phyloP scores from a whole-genome alignment of 2,113 vertebrate genomes.

The Bagarius yarrelli region DNA sequence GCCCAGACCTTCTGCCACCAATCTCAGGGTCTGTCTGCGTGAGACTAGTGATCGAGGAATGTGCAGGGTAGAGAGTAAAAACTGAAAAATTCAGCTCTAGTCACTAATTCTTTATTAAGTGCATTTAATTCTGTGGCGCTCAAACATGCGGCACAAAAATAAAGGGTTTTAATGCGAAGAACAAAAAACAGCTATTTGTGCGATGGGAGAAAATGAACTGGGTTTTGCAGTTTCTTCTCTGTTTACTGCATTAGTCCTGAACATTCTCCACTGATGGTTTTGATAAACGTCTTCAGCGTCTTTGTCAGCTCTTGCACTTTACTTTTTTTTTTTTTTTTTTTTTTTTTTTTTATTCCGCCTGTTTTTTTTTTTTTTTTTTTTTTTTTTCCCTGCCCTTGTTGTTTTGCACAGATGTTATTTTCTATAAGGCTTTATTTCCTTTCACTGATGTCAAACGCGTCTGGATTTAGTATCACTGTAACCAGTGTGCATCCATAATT shows the following conservation, averaged over 20 bases:
- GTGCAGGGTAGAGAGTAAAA: no score
- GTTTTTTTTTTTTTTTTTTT: not conserved
- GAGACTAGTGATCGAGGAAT: no score
- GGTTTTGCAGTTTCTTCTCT: not conserved
- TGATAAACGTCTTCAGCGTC: conserved; percentile 4
- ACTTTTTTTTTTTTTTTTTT: not conserved
- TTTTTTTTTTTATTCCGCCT: not conserved
- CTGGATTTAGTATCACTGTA: conserved; percentile 75
- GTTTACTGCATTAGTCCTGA: not conserved
- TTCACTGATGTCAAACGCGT: conserved; percentile 69
- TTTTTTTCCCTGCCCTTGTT: conserved; percentile 38
- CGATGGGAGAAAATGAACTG: not conserved
- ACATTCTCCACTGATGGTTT: conserved; percentile 1
- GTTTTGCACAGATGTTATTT: conserved; percentile 60
- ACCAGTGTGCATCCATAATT: conserved; percentile 79
- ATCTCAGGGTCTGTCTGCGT: no score
- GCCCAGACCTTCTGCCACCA: no score
- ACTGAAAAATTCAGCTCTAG: no score
- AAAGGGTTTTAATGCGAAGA: not conserved
- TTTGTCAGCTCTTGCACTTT: not conserved
- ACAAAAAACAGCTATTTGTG: not conserved
- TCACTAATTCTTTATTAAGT: conserved; percentile 50
- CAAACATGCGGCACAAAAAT: not conserved
- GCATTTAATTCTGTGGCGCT: not conserved
- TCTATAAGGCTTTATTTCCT: conserved; percentile 56